A percentile compares a stretch with the other conserved stretches of the same genome.
These are phyloP conservation scores for Drosophila repletoides DNA, from an alignment of 1,140 invertebrate species.

Conservation along the genomic window DNA sequence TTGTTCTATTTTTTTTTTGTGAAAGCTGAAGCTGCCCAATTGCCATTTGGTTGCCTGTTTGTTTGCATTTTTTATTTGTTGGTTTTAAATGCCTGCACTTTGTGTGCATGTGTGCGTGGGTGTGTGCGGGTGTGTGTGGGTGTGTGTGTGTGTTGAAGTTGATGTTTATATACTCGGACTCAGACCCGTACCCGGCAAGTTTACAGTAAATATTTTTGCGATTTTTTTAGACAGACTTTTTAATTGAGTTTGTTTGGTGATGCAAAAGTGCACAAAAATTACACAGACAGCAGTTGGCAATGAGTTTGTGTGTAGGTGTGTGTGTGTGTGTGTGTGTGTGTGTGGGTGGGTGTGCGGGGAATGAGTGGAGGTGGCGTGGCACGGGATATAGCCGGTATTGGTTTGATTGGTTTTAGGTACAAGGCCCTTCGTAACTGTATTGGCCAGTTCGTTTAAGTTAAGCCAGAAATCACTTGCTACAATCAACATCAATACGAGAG, in stretches of 20 bases:
- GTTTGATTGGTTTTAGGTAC: conserved; percentile 75
- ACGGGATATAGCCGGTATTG: conserved; percentile 52
- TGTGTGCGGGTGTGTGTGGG: conserved; percentile 4
- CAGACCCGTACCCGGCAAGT: conserved; percentile 45
- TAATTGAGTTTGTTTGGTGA: conserved; percentile 80
- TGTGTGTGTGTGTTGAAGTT: conserved; percentile 24
- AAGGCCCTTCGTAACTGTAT: conserved; percentile 1
- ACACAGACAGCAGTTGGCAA: conserved; percentile 52
- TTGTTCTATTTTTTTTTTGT: conserved; percentile 4
- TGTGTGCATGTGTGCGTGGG: conserved; percentile 26
- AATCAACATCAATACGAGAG: conserved; percentile 23
- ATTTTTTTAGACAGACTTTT: conserved; percentile 76
- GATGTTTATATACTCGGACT: conserved; percentile 67
- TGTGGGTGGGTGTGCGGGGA: neutral
- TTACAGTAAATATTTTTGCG: conserved; percentile 80
- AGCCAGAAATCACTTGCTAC: conserved; percentile 48
- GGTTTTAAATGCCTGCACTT: conserved; percentile 74
- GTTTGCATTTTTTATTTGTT: conserved; percentile 78
- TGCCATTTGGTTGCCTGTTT: conserved; percentile 78
- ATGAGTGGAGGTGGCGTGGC: conserved; percentile 4
- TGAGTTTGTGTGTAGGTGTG: neutral
- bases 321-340: neutral
- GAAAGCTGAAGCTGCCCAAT: conserved; percentile 64
- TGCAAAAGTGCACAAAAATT: conserved; percentile 80
- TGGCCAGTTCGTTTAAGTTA: conserved; percentile 28